These are phyloP conservation scores for Danaus melanippus DNA, from an alignment of 1,140 invertebrate genomes.

Conservation along the genomic window DNA sequence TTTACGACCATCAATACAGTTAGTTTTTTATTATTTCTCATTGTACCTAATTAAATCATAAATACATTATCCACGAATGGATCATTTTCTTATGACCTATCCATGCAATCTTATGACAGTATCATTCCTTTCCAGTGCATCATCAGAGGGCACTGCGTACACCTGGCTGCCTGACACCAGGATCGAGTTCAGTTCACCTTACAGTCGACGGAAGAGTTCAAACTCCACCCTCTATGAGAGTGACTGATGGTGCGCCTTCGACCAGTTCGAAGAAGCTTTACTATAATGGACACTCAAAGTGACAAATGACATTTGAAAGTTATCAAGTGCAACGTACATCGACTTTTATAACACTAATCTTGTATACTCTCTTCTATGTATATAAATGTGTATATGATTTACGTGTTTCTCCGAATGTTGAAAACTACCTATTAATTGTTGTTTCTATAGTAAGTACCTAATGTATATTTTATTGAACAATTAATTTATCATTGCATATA, in stretches of 20 bases:
- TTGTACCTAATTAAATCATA: no score
- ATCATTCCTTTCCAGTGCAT: slow-evolving; percentile 54
- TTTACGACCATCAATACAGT: slow-evolving; percentile 1
- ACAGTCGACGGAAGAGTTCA: slow-evolving; percentile 55
- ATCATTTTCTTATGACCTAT: no score
- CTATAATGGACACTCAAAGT: slow-evolving; percentile 47
- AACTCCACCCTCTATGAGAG: slow-evolving; percentile 69
- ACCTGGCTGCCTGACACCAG: slow-evolving; percentile 66
- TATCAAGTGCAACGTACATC: slow-evolving; percentile 9
- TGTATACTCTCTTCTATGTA: no score
- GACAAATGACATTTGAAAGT: slow-evolving; percentile 8
- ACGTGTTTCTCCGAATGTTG: slow-evolving; percentile 1
- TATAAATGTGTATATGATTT: no score
- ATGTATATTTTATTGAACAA: background rate
- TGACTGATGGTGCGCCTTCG: slow-evolving; percentile 65
- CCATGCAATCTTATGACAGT: no score
- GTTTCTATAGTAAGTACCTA: background rate
- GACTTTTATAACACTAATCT: background rate
- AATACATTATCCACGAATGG: no score
- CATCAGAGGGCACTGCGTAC: slow-evolving; percentile 69
- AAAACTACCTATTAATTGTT: slow-evolving; percentile 8
- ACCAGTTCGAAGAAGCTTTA: slow-evolving; percentile 61
- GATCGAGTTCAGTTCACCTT: slow-evolving; percentile 61
- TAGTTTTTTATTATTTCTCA: no score
- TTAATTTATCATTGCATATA: no score